Percentiles rank a stretch among this genome's conserved stretches.
Evolutionary conservation across 2,888 invertebrate genomes (phyloP).

Genomic region (Cancer borealis): DNA sequence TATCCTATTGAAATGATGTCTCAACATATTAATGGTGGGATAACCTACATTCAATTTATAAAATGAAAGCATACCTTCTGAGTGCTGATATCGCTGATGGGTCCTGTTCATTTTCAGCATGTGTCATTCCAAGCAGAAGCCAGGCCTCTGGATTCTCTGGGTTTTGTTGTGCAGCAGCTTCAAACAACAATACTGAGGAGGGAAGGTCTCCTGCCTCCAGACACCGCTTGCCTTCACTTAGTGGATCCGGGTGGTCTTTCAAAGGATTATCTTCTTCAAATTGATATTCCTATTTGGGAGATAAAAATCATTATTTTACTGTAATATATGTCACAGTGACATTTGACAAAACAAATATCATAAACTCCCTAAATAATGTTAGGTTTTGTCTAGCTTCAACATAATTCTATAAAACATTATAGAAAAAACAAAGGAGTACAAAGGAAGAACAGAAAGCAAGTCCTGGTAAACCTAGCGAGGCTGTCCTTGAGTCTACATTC

Average conservation of each 20-base stretch:
- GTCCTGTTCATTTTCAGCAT: conserved; percentile 97
- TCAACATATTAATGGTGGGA: not conserved
- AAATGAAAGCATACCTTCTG: conserved; percentile 65
- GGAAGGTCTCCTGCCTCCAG: conserved; percentile 94
- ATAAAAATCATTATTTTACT: not conserved
- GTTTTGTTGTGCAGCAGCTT: conserved; percentile 93
- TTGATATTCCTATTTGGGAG: conserved; percentile 84
- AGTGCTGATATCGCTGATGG: conserved; percentile 75
- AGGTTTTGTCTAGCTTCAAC: too few relatives aligned
- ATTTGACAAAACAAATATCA: too few relatives aligned
- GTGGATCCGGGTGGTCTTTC: conserved; percentile 87
- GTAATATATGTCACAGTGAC: too few relatives aligned
- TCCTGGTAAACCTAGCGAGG: too few relatives aligned
- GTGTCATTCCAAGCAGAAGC: conserved; percentile 93
- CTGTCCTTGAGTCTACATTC: too few relatives aligned
- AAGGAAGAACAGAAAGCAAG: too few relatives aligned
- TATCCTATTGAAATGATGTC: not conserved
- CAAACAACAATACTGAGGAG: conserved; percentile 96
- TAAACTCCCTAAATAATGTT: too few relatives aligned
- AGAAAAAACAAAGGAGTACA: too few relatives aligned
- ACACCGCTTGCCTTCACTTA: conserved; percentile 91
- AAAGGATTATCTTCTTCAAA: conserved; percentile 93
- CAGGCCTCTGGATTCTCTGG: conserved; percentile 90
- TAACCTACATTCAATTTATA: not conserved
- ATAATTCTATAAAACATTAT: too few relatives aligned